A percentile compares a stretch with the other conserved stretches of the same genome.
Conservation (phyloP, 2,797 vertebrate species). For the Eospalax fontanierii region DNA sequence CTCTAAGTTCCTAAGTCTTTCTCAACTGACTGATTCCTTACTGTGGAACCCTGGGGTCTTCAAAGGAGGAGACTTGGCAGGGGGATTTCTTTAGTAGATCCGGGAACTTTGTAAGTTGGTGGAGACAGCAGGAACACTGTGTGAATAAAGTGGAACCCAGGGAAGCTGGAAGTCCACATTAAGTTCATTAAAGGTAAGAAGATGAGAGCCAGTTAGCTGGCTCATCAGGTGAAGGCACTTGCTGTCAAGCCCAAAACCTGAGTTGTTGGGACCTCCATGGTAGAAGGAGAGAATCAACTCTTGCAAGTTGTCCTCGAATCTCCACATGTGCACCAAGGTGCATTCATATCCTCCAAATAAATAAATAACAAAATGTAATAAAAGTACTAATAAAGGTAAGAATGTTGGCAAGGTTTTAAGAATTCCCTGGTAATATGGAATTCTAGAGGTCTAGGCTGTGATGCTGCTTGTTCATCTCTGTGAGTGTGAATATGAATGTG, state of each 20-base stretch:
- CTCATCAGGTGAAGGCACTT: background rate
- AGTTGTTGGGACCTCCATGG: background rate
- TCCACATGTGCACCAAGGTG: background rate
- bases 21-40: background rate
- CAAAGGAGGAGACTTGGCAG: background rate
- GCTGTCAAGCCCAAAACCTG: background rate
- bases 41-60: background rate
- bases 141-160: fast-evolving
- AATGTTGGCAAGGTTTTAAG: background rate
- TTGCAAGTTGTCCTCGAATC: background rate
- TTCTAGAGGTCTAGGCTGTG: background rate
- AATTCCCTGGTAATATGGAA: background rate
- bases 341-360: background rate
- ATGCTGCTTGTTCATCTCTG: background rate
- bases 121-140: background rate
- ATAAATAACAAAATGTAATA: background rate
- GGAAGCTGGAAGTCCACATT: background rate
- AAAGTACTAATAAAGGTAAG: background rate
- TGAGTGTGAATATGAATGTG: background rate
- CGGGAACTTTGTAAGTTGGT: background rate
- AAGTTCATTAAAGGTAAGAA: background rate
- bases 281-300: background rate
- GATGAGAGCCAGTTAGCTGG: background rate
- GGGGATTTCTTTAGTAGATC: background rate
- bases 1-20: too few relatives aligned